Conservation (phyloP, 2,113 vertebrate species). For the Ameiurus melas region DNA sequence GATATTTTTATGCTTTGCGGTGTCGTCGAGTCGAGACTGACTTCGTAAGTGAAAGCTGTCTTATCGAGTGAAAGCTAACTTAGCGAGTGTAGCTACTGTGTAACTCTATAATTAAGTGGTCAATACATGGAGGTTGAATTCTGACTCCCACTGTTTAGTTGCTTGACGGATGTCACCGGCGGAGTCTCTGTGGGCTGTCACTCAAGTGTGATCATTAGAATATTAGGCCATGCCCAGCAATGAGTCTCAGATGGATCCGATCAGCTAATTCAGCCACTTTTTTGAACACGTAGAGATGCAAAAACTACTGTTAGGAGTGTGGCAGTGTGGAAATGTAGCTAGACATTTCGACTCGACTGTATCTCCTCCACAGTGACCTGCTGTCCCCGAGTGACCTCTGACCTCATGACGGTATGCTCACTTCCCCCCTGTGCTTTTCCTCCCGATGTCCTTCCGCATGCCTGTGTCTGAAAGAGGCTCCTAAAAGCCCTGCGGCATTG, state of each 20-base stretch:
- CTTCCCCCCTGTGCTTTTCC: conserved; percentile 68
- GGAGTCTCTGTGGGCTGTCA: background rate
- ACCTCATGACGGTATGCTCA: background rate
- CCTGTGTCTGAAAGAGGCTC: conserved; percentile 68
- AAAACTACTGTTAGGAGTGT: background rate
- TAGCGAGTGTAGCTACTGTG: background rate
- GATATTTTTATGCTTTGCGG: background rate
- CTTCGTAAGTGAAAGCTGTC: background rate
- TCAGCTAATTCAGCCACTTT: background rate
- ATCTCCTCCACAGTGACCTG: background rate
- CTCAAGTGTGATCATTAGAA: background rate
- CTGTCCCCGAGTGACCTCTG: conserved; percentile 17
- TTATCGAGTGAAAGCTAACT: background rate
- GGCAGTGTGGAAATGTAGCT: background rate
- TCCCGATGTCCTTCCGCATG: conserved; percentile 76
- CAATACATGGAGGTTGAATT: background rate
- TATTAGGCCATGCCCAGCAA: background rate
- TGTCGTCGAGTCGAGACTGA: background rate
- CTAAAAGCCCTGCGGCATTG: conserved; percentile 63
- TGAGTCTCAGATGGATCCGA: background rate
- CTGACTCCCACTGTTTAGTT: background rate
- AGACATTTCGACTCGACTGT: background rate
- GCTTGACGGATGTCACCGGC: background rate
- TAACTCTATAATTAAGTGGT: background rate
- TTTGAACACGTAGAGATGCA: background rate